These are phyloP conservation scores for Dolichomitus sp. DNA, from an alignment of 2,888 invertebrate species.

Conservation along the genomic window DNA sequence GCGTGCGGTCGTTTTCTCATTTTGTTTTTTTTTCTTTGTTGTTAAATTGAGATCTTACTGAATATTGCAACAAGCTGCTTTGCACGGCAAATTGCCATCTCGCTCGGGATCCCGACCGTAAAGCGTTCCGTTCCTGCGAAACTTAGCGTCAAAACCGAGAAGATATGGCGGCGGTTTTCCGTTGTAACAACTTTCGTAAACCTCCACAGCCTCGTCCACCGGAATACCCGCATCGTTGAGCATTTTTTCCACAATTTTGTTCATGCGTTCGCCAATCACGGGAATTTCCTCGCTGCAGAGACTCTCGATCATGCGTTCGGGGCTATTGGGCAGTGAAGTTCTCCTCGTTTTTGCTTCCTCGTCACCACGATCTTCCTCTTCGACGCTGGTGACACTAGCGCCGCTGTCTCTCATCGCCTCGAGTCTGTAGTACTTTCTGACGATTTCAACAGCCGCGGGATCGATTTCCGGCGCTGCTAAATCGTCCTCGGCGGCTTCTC, in stretches of 20 bases:
- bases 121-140: constrained; percentile 67
- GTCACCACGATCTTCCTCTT: constrained; percentile 54
- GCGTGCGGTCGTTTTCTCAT: neutral
- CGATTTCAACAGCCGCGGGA: constrained; percentile 76
- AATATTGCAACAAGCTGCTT: constrained; percentile 82
- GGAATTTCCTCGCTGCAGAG: constrained; percentile 75
- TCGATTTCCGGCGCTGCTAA: constrained; percentile 69
- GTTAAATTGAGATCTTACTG: constrained; percentile 75
- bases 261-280: constrained; percentile 71
- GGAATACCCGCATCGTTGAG: constrained; percentile 66
- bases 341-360: constrained; percentile 47
- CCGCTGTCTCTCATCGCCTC: constrained; percentile 74
- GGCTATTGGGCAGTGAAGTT: constrained; percentile 73
- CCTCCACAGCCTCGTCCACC: constrained; percentile 83
- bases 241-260: constrained; percentile 38
- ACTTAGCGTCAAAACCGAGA: constrained; percentile 65
- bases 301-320: constrained; percentile 73
- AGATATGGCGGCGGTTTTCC: constrained; percentile 69
- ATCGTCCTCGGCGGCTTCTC: constrained; percentile 74
- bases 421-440: constrained; percentile 82
- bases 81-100: constrained; percentile 80
- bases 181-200: constrained; percentile 82
- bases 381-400: constrained; percentile 70
- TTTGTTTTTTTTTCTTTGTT: constrained; percentile 48
- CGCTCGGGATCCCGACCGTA: constrained; percentile 71